Base-by-base conservation (phyloP, 2,888 invertebrate genomes). In the Lutraria lutraria region DNA sequence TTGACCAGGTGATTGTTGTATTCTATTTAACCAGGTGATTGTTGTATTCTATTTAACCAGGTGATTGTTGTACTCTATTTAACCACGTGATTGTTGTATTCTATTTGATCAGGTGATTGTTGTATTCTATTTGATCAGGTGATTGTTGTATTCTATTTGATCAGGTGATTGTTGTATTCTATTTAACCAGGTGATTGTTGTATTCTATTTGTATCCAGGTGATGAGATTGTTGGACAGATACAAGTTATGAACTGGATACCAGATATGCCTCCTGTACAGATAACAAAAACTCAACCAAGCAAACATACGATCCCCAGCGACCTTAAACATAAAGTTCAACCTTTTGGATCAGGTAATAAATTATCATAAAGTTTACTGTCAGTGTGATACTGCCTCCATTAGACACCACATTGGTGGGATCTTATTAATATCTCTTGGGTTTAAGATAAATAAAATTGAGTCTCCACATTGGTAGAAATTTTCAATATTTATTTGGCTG, bases 181-280 rank as follows among this genome's bases (percentile, higher is more conserved):
- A 25, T 13, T 25, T 68, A 25, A 8, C 0, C 13, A 68, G n/a
- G n/a, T n/a, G n/a, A n/a, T n/a, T n/a, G n/a, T n/a, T n/a, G n/a
- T n/a, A 63, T 63, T 63, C 63, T 63, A n/a, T 63, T 8, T 63
- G 15, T 72, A 31, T 13, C 16, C 34, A 88, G 88, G 81, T 52
- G 56, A 63, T 13, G 56, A 84, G 63, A 68, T 88, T 13, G 21
- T 29, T 43, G 88, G 88, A 21, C 85, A 88, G 60, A 81, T 88
- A 13, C 84, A 85, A 52, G 81, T 88, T 19, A 52, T 88, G 63
- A 60, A 81, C 68, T 88, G 88, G 88, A 85, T 88, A 34, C 88
- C 88, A 29, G 25, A 25, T 12, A 68, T 85, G 34, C 88, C 88
- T 29, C 68, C 81, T 34, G 85, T 88, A 21, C 43, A 81, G 53